Conservation (phyloP, 1,140 invertebrate species). For the Zophobas morio region DNA sequence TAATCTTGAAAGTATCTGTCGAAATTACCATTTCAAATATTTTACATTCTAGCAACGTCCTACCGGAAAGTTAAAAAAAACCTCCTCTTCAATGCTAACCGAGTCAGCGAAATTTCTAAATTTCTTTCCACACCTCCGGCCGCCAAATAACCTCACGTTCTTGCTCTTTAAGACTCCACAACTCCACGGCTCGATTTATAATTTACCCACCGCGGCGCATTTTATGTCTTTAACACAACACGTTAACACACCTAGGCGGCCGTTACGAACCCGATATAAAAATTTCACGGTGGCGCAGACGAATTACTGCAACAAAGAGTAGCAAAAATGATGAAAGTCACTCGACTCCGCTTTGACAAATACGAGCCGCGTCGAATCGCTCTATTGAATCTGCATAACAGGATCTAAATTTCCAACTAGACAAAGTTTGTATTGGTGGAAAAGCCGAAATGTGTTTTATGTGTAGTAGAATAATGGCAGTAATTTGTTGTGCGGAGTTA, state of each 20-base stretch:
- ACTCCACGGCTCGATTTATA: slow-evolving; percentile 1
- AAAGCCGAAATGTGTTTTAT: not conserved
- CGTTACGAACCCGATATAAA: not conserved
- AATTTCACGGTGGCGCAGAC: slow-evolving; percentile 5
- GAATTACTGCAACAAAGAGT: not conserved
- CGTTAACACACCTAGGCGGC: slow-evolving; percentile 12
- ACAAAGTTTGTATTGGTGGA: not conserved
- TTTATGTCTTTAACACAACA: slow-evolving; percentile 23
- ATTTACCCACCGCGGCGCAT: slow-evolving; percentile 13
- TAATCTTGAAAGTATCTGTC: no score
- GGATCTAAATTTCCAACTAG: not conserved
- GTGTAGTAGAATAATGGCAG: not conserved
- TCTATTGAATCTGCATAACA: not conserved
- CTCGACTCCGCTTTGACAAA: no score
- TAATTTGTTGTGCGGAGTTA: not conserved
- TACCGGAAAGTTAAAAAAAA: no score
- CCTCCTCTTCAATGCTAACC: no score
- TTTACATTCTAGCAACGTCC: no score
- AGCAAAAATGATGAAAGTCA: not conserved
- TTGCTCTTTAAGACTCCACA: not conserved
- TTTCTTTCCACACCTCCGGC: not conserved
- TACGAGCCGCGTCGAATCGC: no score
- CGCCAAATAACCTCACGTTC: not conserved
- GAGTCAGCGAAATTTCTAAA: no score
- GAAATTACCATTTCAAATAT: no score